Percentiles rank a stretch among this genome's conserved stretches.
Evolutionary conservation across 53 echinoderm and acorn worm genomes (phyloP).

Genomic region (Holothuria scabra): DNA sequence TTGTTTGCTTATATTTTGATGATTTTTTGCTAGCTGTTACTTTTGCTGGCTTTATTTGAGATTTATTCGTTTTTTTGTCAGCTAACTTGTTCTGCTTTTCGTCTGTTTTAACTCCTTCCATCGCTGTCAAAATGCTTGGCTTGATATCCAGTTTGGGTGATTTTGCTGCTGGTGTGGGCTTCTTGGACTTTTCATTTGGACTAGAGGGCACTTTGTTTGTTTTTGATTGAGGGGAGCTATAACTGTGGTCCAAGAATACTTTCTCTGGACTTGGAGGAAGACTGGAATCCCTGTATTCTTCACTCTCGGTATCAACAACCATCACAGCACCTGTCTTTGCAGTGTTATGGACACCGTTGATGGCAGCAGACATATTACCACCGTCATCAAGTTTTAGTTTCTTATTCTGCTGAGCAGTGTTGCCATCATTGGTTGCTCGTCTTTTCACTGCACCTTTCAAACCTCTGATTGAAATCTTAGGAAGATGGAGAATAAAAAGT

Average conservation of each 20-base stretch:
- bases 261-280: conserved; percentile 76
- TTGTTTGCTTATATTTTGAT: conserved; percentile 18
- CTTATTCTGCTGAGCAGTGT: conserved; percentile 31
- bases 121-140: conserved; percentile 1
- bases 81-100: neutral
- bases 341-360: neutral
- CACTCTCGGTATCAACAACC: conserved; percentile 9
- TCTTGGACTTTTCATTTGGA: neutral
- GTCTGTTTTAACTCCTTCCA: neutral
- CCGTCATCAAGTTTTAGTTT: conserved; percentile 19
- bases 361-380: neutral
- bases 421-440: conserved; percentile 7
- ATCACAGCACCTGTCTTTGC: neutral
- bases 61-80: neutral
- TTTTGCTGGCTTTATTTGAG: neutral
- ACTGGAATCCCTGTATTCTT: conserved; percentile 26
- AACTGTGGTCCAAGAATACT: conserved; percentile 86
- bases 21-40: neutral
- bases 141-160: neutral
- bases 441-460: conserved; percentile 62
- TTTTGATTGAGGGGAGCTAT: conserved; percentile 80
- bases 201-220: neutral
- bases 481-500: neutral
- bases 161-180: neutral
- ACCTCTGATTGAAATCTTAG: conserved; percentile 60